Base-by-base conservation (phyloP, 2,113 vertebrate genomes). In the Asarcornis scutulata region DNA sequence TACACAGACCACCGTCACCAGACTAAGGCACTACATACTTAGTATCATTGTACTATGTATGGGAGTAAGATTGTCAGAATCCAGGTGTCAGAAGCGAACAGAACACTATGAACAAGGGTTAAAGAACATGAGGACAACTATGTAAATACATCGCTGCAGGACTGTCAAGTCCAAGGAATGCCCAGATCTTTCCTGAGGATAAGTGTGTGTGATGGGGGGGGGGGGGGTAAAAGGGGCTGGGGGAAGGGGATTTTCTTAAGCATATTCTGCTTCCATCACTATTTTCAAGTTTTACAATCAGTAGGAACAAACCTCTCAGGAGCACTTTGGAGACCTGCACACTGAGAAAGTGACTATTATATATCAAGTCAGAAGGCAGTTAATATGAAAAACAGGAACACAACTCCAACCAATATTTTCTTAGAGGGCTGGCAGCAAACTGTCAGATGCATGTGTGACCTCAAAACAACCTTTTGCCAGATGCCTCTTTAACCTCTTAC, bases 391-490 rank as follows among this genome's bases (percentile, higher is more conserved):
- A 95, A 91, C 96, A 96, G 93, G 83, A 93, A 89, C 3, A 3
- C 67, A 94, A 86, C 44, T 91, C 80, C 74, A 84, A 95, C 60
- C 89, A 94, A 78, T 95, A 95, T 96, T 96, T 96, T 96, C 90
- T 94, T 88, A 84, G 62, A 91, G 77, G 58, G 81, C 90, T 93
- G 76, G 95, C 88, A 84, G 86, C 77, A 93, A 96, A 96, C 71
- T 93, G 93, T 95, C 95, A 97, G 92, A 96, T 89, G 91, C 81
- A 88, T 46, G 71, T 82, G 86, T 97, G 96, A 96, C 96, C 91
- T 96, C 88, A 93, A 96, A 94, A 95, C 93, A 97, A 96, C 93
- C 93, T 95, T 96, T 96, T 96, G 81, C 95, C 96, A 96, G 95
- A 97, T 97, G 96, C 91, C 94, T 96, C 89, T 97, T 95, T 93